Evolutionary conservation across 2,797 vertebrate genomes (phyloP), one percentile per base, ranked within the genome.

Genomic region (Etheostoma nigrum): DNA sequence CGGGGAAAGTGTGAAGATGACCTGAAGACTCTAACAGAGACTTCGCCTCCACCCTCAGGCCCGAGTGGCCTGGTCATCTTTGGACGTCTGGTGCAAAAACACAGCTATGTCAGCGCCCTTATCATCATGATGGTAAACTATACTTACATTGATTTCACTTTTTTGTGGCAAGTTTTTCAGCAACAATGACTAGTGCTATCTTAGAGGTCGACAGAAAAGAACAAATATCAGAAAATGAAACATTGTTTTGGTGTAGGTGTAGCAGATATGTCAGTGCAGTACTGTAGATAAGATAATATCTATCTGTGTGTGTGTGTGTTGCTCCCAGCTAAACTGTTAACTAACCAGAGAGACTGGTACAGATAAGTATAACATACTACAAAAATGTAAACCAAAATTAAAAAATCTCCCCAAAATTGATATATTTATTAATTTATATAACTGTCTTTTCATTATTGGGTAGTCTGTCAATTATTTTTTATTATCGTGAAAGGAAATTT

Each of bases 81-180:
- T 75, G 94, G 93, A 11, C 87, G 67, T 36, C 77, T 96, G 61
- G 71, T 96, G 76, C 94, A 95, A 92, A 95, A 93, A 84, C 96
- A 97, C 82, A 96, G 95, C 88, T 97, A 96, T 5, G 76, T 95
- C 79, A 93, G 92, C 2, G 94, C 91, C n/a, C 92, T 96, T 13
- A 95, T 96, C 84, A 89, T 94, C 81, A 95, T 95, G 94, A 96
- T 96, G 95, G 96, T 96, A 93, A 84, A 58, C 57, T 16, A 40
- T 12, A 18, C 14, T 49, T 3, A 33, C 19, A 52, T 0, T 48
- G 9, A 58, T 6, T 36, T 33, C 1, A 30, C 62, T 74, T 72
- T 11, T 63, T 6, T 47, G 7, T 13, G 1, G 2, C 1, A 2
- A 68, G n/a, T 10, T 7, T 11, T 49, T 25, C 4, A 53, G 36